Conservation (phyloP, 2,113 vertebrate species). For the Malurus melanocephalus region DNA sequence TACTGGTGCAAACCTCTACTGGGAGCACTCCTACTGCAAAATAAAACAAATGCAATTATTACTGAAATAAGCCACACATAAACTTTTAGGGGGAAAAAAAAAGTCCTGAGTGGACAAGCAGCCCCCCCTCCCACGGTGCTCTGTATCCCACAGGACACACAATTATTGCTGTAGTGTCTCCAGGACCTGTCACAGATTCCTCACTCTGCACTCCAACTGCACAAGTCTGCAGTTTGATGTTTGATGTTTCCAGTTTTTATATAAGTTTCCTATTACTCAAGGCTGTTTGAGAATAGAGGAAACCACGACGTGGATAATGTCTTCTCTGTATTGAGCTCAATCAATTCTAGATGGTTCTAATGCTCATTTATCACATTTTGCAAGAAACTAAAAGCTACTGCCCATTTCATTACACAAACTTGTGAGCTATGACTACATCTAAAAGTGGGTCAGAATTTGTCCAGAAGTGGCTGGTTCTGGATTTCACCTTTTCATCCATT, state of each 20-base stretch:
- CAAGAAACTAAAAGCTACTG: background rate
- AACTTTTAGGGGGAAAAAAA: background rate
- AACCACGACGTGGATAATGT: fast-evolving
- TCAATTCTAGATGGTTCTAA: background rate
- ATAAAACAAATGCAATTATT: background rate
- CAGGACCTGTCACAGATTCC: background rate
- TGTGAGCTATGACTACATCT: background rate
- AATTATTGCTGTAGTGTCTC: background rate
- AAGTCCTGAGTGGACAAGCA: background rate
- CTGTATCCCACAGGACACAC: background rate
- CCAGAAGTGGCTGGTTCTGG: background rate
- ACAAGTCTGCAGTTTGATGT: background rate
- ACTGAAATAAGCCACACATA: background rate
- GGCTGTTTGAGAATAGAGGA: background rate
- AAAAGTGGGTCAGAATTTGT: background rate
- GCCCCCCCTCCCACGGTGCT: fast-evolving
- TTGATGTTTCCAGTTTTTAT: background rate
- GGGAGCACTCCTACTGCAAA: background rate
- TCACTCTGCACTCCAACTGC: background rate
- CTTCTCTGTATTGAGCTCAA: background rate
- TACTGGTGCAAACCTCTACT: background rate
- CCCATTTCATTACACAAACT: background rate
- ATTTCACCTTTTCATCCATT: background rate
- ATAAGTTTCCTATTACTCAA: background rate
- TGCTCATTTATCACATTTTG: background rate